phyloP scores from a whole-genome alignment of 2,888 invertebrate species.

The Dynastes hyllus region DNA sequence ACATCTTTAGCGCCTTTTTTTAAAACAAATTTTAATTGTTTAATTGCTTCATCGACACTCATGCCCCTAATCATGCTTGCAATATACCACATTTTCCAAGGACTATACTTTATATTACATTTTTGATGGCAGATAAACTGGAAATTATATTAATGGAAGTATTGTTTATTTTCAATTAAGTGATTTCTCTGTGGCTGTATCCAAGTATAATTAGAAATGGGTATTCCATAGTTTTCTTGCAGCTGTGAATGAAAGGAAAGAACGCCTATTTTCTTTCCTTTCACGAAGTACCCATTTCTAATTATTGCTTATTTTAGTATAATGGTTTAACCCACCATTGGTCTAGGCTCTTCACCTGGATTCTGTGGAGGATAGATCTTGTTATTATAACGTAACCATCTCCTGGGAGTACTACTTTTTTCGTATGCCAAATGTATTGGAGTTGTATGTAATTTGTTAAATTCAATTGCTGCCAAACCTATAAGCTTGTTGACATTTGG shows the following conservation, averaged over 20 bases:
- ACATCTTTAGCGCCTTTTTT: conserved; percentile 85
- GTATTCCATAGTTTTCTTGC: no score
- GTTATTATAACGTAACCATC: conserved; percentile 82
- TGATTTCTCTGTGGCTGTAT: no score
- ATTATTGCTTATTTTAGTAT: conserved; percentile 1
- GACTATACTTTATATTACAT: conserved; percentile 90
- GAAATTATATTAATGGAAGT: conserved; percentile 63
- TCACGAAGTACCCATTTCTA: no score
- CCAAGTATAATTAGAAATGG: no score
- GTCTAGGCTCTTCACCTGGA: conserved; percentile 82
- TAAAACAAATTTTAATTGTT: conserved; percentile 88
- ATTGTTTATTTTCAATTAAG: background rate
- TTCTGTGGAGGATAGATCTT: conserved; percentile 86
- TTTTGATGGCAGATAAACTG: conserved; percentile 93
- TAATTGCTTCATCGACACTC: conserved; percentile 94
- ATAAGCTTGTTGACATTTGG: conserved; percentile 12
- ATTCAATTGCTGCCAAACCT: background rate
- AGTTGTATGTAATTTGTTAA: conserved; percentile 50
- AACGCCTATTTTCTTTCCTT: no score
- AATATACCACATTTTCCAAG: conserved; percentile 95
- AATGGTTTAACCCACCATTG: conserved; percentile 80
- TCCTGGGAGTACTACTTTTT: conserved; percentile 68
- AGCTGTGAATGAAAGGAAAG: no score
- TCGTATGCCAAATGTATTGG: conserved; percentile 45
- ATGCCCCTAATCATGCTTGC: conserved; percentile 91